Percentiles rank a stretch among this genome's conserved stretches.
Evolutionary conservation across 1,140 invertebrate genomes (phyloP).

Genomic region (Caenorhabditis briggsae): DNA sequence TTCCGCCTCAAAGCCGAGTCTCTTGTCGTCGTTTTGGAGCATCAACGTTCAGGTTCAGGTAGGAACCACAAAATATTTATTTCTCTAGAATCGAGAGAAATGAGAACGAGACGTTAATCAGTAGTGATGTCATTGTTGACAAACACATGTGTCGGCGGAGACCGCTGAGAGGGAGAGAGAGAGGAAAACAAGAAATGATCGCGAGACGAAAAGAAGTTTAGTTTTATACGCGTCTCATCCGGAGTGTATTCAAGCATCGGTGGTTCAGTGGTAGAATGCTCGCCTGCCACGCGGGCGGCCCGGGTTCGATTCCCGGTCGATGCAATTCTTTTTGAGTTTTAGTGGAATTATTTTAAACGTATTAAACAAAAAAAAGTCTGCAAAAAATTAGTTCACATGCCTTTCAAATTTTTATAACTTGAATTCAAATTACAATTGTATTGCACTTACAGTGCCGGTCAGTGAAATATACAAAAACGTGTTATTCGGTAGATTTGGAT

Average conservation of each 20-base stretch:
- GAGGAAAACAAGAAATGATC: not conserved
- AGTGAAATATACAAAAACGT: too few species aligned
- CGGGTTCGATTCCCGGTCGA: slow-evolving; percentile 88
- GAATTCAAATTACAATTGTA: too few species aligned
- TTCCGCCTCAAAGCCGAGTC: slow-evolving; percentile 47
- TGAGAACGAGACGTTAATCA: too few species aligned
- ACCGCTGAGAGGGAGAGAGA: too few species aligned
- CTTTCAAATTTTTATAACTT: too few species aligned
- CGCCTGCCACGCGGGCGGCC: slow-evolving; percentile 85
- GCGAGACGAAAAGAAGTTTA: not conserved
- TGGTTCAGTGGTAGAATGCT: slow-evolving; percentile 62
- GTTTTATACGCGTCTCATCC: not conserved
- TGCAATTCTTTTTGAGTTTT: slow-evolving; percentile 65
- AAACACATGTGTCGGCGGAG: too few species aligned
- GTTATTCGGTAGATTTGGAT: too few species aligned
- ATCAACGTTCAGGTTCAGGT: slow-evolving; percentile 50
- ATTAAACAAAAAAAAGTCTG: too few species aligned
- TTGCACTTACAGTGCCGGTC: too few species aligned
- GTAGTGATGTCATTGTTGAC: too few species aligned
- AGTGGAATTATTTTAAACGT: too few species aligned
- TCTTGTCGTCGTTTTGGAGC: slow-evolving; percentile 45
- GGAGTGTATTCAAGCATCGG: slow-evolving; percentile 14
- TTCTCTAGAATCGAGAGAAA: not conserved
- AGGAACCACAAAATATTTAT: not conserved
- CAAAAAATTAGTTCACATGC: too few species aligned